Evolutionary conservation across 2,113 vertebrate species (phyloP), one percentile per base, ranked within the genome.

Genomic region (Kryptolebias marmoratus): DNA sequence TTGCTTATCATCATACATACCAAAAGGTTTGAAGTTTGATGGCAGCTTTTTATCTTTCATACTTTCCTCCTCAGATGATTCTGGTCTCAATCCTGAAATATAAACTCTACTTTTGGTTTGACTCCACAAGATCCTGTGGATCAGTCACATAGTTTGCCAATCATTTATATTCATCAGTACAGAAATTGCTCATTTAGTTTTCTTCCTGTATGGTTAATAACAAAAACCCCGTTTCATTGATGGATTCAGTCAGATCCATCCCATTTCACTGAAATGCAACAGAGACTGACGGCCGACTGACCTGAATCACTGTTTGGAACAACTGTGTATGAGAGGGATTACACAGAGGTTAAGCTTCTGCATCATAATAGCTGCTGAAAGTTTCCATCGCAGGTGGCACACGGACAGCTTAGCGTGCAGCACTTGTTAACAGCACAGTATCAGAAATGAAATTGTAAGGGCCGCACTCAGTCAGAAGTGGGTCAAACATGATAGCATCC

Each of bases 371-470:
- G 73, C 80, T 58, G 77, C 78, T 75, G 77, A 85, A 87, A 84
- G 69, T 91, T 90, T 91, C 86, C 83, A 75, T 84, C 81, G 70
- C 84, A 84, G 87, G 85, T 86, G 87, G 75, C 82, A 76, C 68
- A 68, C 76, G 68, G 68, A 85, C 81, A 81, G 88, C 84, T 91
- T 90, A 85, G 72, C 28, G 63, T 7, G 47, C 68, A 63, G 69
- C 75, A 64, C 32, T 75, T 83, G 74, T 87, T 71, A 71, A 71
- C 67, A 39, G 54, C 66, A 49, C 53, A 75, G 80, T 82, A 87
- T 88, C 80, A 87, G 54, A 87, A 84, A 90, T 80, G 77, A 67
- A 81, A 76, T 47, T 64, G 71, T 61, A 27, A 64, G 9, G 45
- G 27, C 68, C 3, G 55, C 1, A 0, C 54, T 61, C 59, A 67